These are phyloP conservation scores for Brachyistius frenatus DNA, from an alignment of 2,113 vertebrate genomes.

Conservation along the genomic window DNA sequence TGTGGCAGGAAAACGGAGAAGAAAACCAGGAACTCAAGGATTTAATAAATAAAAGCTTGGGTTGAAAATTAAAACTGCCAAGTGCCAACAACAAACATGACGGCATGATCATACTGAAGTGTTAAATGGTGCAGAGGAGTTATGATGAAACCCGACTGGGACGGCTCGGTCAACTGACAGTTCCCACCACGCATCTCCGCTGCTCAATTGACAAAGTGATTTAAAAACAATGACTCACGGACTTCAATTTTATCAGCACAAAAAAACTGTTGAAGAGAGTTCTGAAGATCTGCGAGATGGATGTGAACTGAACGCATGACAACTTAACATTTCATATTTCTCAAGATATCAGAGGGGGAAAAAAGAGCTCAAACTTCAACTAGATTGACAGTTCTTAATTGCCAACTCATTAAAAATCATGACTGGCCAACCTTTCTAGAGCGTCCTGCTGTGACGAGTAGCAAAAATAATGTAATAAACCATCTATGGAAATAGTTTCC, in stretches of 20 bases:
- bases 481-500: neutral
- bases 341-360: constrained; percentile 26
- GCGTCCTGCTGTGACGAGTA: neutral
- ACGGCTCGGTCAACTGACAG: constrained; percentile 8
- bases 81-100: constrained; percentile 14
- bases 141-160: constrained; percentile 19
- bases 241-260: constrained; percentile 19
- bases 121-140: constrained; percentile 42
- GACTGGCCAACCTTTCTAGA: neutral
- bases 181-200: constrained; percentile 8
- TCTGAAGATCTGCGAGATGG: constrained; percentile 34
- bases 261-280: neutral
- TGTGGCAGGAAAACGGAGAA: neutral
- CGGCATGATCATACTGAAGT: constrained; percentile 28
- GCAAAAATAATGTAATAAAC: neutral
- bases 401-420: constrained; percentile 10
- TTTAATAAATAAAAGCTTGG: constrained; percentile 22
- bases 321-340: constrained; percentile 63
- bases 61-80: constrained; percentile 28
- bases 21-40: neutral
- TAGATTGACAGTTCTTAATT: constrained; percentile 12
- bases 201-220: constrained; percentile 40
- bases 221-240: constrained; percentile 37
- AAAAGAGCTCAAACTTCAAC: constrained; percentile 30
- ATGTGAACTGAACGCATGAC: constrained; percentile 26